A percentile compares a stretch with the other conserved stretches of the same genome.
Evolutionary conservation across 2,888 invertebrate genomes (phyloP).

Genomic region (Hydroisotoma schaefferi): DNA sequence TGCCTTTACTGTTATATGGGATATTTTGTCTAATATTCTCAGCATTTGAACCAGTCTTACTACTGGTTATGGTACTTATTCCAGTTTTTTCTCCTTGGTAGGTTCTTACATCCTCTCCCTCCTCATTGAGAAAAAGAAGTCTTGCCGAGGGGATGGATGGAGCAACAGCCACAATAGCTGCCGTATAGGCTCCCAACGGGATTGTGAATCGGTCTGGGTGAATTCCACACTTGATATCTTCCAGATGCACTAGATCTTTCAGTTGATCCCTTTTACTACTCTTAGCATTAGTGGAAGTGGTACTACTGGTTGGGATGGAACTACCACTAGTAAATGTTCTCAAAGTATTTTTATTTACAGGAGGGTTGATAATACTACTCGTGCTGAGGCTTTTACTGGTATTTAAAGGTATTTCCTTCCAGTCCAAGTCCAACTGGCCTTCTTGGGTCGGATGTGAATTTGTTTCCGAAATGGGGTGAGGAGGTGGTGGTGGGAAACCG

Average conservation of each 20-base stretch:
- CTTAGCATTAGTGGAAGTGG: conserved; percentile 9
- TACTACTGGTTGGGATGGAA: conserved; percentile 4
- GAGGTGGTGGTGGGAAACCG: conserved; percentile 12
- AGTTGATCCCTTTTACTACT: conserved; percentile 14
- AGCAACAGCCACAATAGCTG: conserved; percentile 30
- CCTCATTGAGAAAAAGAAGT: conserved; percentile 9
- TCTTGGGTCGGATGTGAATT: background rate
- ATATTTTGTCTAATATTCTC: too few relatives aligned
- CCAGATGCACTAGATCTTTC: conserved; percentile 36
- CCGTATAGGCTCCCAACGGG: conserved; percentile 40
- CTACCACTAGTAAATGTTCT: too few relatives aligned
- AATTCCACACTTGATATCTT: conserved; percentile 35
- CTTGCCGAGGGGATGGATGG: conserved; percentile 28
- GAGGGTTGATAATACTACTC: too few relatives aligned
- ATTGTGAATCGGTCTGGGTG: conserved; percentile 37
- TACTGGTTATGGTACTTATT: background rate
- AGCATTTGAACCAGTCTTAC: background rate
- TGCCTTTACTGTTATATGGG: too few relatives aligned
- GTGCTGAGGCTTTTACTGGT: too few relatives aligned
- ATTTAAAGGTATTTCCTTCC: conserved; percentile 1
- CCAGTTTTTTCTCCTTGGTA: background rate
- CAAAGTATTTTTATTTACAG: too few relatives aligned
- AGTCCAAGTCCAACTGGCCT: background rate
- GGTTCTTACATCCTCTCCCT: too few relatives aligned
- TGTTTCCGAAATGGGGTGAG: conserved; percentile 10